Percentiles rank a stretch among this genome's conserved stretches.
Conservation (phyloP, 2,797 vertebrate species). For the Peromyscus eremicus region DNA sequence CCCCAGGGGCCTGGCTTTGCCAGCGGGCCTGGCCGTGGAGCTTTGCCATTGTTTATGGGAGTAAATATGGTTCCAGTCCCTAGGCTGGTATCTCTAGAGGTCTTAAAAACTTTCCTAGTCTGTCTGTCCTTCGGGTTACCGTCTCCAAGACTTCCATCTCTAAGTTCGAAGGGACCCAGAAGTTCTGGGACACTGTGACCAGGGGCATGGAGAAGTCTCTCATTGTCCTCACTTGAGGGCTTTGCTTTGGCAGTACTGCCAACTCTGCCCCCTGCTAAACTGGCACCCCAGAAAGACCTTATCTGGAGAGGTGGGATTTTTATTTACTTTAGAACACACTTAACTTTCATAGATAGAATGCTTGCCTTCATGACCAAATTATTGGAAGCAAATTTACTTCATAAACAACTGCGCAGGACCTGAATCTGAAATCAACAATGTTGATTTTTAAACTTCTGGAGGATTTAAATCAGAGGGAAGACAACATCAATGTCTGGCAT, state of each 20-base stretch:
- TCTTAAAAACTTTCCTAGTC: neutral
- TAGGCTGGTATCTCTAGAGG: neutral
- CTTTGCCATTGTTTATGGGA: neutral
- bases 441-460: slow-evolving; percentile 12
- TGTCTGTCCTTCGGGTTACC: neutral
- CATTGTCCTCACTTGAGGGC: too few species aligned
- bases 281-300: neutral
- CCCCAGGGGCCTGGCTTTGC: neutral
- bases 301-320: neutral
- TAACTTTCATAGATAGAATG: neutral
- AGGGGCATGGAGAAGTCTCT: neutral
- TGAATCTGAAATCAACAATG: neutral
- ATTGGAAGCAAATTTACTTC: slow-evolving; percentile 5
- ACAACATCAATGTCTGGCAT: neutral
- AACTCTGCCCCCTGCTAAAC: neutral
- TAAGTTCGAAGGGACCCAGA: neutral
- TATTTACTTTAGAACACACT: neutral
- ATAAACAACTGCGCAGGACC: neutral
- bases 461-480: neutral
- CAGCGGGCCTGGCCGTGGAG: neutral
- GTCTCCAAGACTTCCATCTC: neutral
- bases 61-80: neutral
- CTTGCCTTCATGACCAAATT: neutral
- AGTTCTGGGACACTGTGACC: neutral
- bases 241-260: neutral